phyloP scores from a whole-genome alignment of 1,140 invertebrate genomes.

The Zaprionus inermis region DNA sequence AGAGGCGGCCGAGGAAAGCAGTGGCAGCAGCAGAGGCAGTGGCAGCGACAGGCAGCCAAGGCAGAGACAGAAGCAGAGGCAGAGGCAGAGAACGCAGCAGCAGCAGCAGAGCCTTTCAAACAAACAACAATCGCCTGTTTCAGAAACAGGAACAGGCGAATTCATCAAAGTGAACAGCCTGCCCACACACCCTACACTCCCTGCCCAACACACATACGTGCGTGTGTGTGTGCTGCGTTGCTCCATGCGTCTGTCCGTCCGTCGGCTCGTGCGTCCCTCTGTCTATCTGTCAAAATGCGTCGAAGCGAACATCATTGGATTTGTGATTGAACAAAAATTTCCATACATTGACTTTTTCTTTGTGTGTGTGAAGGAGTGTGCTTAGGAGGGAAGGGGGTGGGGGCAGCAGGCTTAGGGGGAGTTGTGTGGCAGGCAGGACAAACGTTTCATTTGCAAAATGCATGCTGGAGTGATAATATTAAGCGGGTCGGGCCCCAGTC shows the following conservation, averaged over 20 bases:
- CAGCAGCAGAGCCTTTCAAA: conserved; percentile 62
- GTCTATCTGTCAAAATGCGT: conserved; percentile 83
- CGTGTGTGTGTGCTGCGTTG: not conserved
- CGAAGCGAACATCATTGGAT: conserved; percentile 84
- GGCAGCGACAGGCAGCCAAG: conserved; percentile 33
- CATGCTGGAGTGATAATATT: conserved; percentile 79
- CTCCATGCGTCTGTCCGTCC: conserved; percentile 7
- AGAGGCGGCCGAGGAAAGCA: not conserved
- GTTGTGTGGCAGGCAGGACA: not conserved
- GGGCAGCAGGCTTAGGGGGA: no score
- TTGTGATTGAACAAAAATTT: conserved; percentile 83
- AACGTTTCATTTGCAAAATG: conserved; percentile 74
- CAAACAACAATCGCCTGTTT: conserved; percentile 65
- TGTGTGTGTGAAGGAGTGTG: not conserved
- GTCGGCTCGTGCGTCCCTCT: conserved; percentile 25
- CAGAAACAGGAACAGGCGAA: conserved; percentile 49
- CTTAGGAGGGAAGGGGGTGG: not conserved
- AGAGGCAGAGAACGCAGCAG: conserved; percentile 5
- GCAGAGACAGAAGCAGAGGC: conserved; percentile 36
- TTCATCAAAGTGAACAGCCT: conserved; percentile 69
- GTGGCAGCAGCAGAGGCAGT: not conserved
- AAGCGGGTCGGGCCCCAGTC: conserved; percentile 33
- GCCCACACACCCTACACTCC: not conserved
- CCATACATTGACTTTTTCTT: conserved; percentile 73
- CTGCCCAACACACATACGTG: not conserved